phyloP scores from a whole-genome alignment of 1,140 invertebrate species.

The Polypedilum vanderplanki region DNA sequence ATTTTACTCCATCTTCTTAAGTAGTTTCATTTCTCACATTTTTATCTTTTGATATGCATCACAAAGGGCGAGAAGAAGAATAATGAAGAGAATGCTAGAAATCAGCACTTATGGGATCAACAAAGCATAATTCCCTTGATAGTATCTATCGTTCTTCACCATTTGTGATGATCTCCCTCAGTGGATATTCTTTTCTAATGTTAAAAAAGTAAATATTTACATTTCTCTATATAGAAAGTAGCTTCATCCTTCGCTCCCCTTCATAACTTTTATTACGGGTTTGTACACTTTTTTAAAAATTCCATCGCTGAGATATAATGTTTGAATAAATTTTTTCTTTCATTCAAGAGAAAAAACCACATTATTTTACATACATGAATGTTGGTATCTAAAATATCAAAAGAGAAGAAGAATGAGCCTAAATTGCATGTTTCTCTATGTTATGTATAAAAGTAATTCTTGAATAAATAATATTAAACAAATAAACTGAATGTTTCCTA shows the following conservation, averaged over 20 bases:
- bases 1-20: too few relatives aligned
- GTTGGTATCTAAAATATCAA: background rate
- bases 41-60: too few relatives aligned
- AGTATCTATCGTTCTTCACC: background rate
- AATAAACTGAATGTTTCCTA: conserved; percentile 14
- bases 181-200: background rate
- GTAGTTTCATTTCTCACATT: too few relatives aligned
- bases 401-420: background rate
- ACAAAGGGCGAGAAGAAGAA: too few relatives aligned
- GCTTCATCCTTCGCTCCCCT: background rate
- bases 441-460: background rate
- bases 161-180: background rate
- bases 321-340: too few relatives aligned
- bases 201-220: conserved; percentile 27
- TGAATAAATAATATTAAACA: conserved; percentile 27
- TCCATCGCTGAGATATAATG: too few relatives aligned
- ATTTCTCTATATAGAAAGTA: background rate
- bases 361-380: conserved; percentile 22
- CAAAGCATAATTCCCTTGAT: conserved; percentile 8
- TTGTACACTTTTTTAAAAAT: too few relatives aligned
- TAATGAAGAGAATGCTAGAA: background rate
- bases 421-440: background rate
- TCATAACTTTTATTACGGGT: background rate
- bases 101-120: conserved; percentile 17
- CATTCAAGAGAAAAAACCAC: background rate